phyloP scores from a whole-genome alignment of 2,797 vertebrate species.

The Moxostoma hubbsi region DNA sequence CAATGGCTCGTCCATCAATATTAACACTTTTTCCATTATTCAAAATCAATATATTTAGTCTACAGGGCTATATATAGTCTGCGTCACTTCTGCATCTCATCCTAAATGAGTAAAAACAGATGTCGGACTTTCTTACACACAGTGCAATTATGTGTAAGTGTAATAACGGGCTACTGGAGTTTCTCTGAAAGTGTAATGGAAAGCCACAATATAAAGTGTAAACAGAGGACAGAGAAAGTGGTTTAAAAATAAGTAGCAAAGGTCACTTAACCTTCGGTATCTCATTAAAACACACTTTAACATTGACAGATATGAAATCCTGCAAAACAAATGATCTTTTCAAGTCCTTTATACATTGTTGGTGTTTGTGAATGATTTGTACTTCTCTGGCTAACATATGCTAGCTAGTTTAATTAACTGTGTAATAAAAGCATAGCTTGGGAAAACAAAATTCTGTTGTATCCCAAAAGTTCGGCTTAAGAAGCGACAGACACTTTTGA shows the following conservation, averaged over 20 bases:
- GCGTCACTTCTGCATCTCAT: not conserved
- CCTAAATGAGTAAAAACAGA: slow-evolving; percentile 37
- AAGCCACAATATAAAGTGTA: not conserved
- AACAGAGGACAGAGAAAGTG: not conserved
- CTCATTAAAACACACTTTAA: not conserved
- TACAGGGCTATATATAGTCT: not conserved
- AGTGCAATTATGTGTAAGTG: slow-evolving; percentile 32
- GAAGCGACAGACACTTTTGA: not conserved
- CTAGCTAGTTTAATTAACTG: not conserved
- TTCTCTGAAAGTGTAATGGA: slow-evolving; percentile 32
- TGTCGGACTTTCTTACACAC: slow-evolving; percentile 14
- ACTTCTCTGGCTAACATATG: not conserved
- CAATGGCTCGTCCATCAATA: slow-evolving; percentile 38
- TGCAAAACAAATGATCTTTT: not conserved
- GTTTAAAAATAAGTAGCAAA: slow-evolving; percentile 19
- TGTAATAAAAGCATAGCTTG: not conserved
- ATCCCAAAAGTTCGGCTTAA: too few species aligned
- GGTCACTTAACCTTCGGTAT: slow-evolving; percentile 22
- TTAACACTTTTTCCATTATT: slow-evolving; percentile 44
- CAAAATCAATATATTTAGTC: slow-evolving; percentile 33
- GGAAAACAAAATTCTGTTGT: not conserved
- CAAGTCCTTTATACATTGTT: too few species aligned
- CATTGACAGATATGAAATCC: not conserved
- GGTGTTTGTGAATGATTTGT: not conserved
- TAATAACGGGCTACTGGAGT: slow-evolving; percentile 43